Evolutionary conservation across 2,113 vertebrate species (phyloP).

Genomic region (Micronisus gabar): DNA sequence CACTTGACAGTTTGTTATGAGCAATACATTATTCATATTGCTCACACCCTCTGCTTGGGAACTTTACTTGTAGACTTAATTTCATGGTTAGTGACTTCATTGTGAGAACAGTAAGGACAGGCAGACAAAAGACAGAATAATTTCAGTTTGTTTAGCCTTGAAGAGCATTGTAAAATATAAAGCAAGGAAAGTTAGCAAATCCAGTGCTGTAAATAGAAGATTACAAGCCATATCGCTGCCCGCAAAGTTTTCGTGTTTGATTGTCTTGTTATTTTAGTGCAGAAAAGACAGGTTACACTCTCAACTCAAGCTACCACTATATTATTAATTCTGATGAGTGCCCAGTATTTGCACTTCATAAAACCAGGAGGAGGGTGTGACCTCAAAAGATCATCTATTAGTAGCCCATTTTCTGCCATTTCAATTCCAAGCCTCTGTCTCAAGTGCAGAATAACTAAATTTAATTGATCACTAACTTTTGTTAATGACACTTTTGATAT

Average conservation of each 20-base stretch:
- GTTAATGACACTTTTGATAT: neutral
- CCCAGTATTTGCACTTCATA: neutral
- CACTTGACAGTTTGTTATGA: neutral
- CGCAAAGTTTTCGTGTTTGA: neutral
- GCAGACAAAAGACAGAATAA: neutral
- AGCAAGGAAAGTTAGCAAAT: neutral
- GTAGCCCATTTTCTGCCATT: neutral
- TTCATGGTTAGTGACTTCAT: slow-evolving; percentile 23
- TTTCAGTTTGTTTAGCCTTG: neutral
- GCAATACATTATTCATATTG: slow-evolving; percentile 7
- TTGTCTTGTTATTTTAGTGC: neutral
- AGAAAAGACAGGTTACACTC: neutral
- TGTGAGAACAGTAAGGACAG: neutral
- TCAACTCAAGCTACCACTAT: neutral
- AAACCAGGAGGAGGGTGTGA: neutral
- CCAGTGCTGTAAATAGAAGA: neutral
- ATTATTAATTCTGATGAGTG: neutral
- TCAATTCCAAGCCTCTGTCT: neutral
- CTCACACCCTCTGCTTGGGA: neutral
- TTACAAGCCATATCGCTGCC: neutral
- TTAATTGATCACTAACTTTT: neutral
- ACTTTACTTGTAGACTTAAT: slow-evolving; percentile 27
- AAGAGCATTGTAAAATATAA: neutral
- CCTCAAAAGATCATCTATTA: neutral
- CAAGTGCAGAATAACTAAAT: neutral